These are phyloP conservation scores for Gasterosteus aculeatus DNA, from an alignment of 2,113 vertebrate species.

Conservation along the genomic window DNA sequence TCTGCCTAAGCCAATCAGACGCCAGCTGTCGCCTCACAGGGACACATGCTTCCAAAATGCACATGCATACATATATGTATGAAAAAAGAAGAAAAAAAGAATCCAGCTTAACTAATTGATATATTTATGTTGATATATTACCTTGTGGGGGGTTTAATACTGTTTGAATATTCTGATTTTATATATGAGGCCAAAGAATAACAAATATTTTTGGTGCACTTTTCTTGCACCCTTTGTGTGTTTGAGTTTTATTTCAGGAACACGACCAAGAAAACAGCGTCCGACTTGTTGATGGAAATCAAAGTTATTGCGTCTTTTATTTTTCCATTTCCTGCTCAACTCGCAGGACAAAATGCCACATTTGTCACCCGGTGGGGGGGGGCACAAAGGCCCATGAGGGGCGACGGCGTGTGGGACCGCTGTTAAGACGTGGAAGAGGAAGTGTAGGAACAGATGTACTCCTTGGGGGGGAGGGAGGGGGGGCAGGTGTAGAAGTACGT, in stretches of 20 bases:
- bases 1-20: constrained; percentile 74
- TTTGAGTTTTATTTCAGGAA: constrained; percentile 68
- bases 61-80: neutral
- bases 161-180: constrained; percentile 81
- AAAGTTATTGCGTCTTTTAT: constrained; percentile 48
- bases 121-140: constrained; percentile 83
- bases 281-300: constrained; percentile 60
- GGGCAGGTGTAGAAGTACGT: constrained; percentile 39
- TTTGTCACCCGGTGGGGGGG: constrained; percentile 6
- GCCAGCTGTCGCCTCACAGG: constrained; percentile 67
- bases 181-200: constrained; percentile 79
- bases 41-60: constrained; percentile 82
- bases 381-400: neutral
- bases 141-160: constrained; percentile 78
- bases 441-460: constrained; percentile 22
- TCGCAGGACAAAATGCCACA: constrained; percentile 5
- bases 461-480: no score
- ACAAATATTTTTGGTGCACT: constrained; percentile 71
- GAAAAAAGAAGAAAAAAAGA: constrained; percentile 20
- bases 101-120: constrained; percentile 77
- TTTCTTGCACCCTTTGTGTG: constrained; percentile 49
- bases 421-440: constrained; percentile 4
- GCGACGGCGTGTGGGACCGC: constrained; percentile 46
- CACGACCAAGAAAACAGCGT: constrained; percentile 56
- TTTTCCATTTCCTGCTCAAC: constrained; percentile 25